Percentiles rank a stretch among this genome's conserved stretches.
phyloP scores from a whole-genome alignment of 2,113 vertebrate genomes.

The Gavia stellata region DNA sequence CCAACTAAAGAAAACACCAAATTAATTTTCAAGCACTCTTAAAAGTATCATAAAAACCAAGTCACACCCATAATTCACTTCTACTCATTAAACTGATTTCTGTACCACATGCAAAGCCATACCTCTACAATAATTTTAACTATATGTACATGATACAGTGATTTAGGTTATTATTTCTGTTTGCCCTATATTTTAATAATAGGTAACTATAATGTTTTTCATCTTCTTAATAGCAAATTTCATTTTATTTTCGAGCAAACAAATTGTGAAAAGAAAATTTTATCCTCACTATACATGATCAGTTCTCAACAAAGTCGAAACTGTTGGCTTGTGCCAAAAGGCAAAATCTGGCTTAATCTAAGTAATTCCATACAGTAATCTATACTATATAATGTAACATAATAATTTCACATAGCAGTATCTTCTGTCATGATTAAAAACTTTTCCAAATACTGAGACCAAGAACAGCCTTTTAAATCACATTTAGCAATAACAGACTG shows the following conservation, averaged over 20 bases:
- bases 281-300: accelerated
- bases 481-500: background rate
- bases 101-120: background rate
- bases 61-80: background rate
- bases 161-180: background rate
- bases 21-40: background rate
- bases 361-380: background rate
- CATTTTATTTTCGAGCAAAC: background rate
- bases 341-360: background rate
- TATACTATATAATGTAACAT: background rate
- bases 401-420: background rate
- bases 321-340: background rate
- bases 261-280: background rate
- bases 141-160: background rate
- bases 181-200: background rate
- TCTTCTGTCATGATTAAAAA: background rate
- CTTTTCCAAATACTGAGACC: background rate
- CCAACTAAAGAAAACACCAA: background rate
- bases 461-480: background rate
- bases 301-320: background rate
- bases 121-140: background rate
- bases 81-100: background rate
- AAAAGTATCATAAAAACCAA: background rate
- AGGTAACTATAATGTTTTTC: background rate
- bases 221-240: background rate